Evolutionary conservation across 2,888 invertebrate species (phyloP).

Genomic region (Hermaeophaga mercurialis): DNA sequence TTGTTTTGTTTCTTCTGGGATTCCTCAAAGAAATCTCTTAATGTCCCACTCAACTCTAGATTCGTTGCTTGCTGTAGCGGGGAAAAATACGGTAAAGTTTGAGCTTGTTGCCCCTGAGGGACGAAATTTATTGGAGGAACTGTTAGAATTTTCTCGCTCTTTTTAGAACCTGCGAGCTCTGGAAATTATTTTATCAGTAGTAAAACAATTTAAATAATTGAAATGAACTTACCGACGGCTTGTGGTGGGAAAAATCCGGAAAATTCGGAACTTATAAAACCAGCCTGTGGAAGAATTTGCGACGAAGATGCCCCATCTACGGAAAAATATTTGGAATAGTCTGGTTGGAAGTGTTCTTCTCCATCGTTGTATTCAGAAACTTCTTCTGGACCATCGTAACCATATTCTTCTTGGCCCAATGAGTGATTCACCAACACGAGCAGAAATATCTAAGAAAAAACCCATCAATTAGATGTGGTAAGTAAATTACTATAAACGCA

Average conservation of each 20-base stretch:
- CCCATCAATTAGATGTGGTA: too few species aligned
- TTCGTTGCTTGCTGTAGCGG: slow-evolving; percentile 15
- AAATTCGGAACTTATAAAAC: slow-evolving; percentile 61
- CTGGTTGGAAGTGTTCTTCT: slow-evolving; percentile 42
- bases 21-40: slow-evolving; percentile 54
- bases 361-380: slow-evolving; percentile 39
- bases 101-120: slow-evolving; percentile 27
- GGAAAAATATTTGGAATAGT: slow-evolving; percentile 54
- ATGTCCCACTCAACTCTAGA: slow-evolving; percentile 15
- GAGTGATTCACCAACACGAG: slow-evolving; percentile 15
- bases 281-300: slow-evolving; percentile 29
- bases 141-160: slow-evolving; percentile 40
- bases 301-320: slow-evolving; percentile 37
- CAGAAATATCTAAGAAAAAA: slow-evolving; percentile 23
- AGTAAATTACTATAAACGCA: too few species aligned
- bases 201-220: background rate
- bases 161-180: slow-evolving; percentile 35
- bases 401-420: slow-evolving; percentile 45
- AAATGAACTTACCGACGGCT: slow-evolving; percentile 38
- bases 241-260: slow-evolving; percentile 57
- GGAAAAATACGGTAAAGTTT: slow-evolving; percentile 18
- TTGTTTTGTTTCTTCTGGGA: slow-evolving; percentile 44
- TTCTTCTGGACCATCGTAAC: slow-evolving; percentile 29
- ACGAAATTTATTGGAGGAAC: slow-evolving; percentile 40
- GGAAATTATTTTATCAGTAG: slow-evolving; percentile 11